Conservation (phyloP, 2,888 invertebrate species). For the Furcula furcula region DNA sequence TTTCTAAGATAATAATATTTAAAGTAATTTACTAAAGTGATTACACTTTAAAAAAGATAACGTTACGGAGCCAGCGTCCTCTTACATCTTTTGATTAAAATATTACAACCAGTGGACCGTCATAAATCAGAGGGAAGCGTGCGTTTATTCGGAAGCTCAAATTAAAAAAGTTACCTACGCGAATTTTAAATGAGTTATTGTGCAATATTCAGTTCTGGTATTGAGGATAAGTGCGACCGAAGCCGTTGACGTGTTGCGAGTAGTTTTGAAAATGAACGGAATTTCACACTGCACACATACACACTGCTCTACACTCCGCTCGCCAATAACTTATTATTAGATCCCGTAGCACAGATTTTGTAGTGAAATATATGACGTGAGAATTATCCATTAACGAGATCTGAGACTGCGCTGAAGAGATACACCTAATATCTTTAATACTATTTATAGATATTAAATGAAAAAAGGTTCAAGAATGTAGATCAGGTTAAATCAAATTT, state of each 20-base stretch:
- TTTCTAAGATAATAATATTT: slow-evolving; percentile 10
- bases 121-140: slow-evolving; percentile 69
- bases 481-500: no score
- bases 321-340: no score
- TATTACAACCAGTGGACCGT: slow-evolving; percentile 49
- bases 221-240: slow-evolving; percentile 35
- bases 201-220: slow-evolving; percentile 58
- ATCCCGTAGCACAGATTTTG: no score
- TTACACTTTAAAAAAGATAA: slow-evolving; percentile 30
- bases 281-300: background rate
- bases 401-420: no score
- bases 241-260: slow-evolving; percentile 11
- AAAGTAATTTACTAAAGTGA: slow-evolving; percentile 25
- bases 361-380: no score
- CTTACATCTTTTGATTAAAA: slow-evolving; percentile 43
- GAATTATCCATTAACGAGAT: no score
- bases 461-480: no score
- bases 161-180: slow-evolving; percentile 74
- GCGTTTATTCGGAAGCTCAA: slow-evolving; percentile 69
- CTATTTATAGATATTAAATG: no score
- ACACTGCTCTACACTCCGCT: no score
- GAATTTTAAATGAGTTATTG: slow-evolving; percentile 77
- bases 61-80: slow-evolving; percentile 15
- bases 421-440: no score
- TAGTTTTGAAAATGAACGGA: slow-evolving; percentile 1